Percentiles rank a stretch among this genome's conserved stretches.
Evolutionary conservation across 2,888 invertebrate genomes (phyloP).

Genomic region (Aspidiotus rigidus): DNA sequence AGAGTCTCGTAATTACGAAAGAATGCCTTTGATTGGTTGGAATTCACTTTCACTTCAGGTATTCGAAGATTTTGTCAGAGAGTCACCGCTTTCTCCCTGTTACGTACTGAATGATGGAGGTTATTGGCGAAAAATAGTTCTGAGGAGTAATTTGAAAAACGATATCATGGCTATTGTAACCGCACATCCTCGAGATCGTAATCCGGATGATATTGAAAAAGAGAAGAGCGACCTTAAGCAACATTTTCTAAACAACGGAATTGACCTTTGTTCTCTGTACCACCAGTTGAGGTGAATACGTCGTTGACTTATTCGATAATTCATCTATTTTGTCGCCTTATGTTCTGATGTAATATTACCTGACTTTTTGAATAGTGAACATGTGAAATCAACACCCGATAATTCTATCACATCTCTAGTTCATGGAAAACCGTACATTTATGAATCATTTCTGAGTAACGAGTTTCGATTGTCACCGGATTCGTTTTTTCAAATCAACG

Average conservation of each 20-base stretch:
- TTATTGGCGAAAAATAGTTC: conserved; percentile 48
- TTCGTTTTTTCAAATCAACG: conserved; percentile 78
- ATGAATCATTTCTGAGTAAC: conserved; percentile 48
- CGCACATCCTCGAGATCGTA: conserved; percentile 46
- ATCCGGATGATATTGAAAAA: conserved; percentile 52
- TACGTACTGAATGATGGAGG: conserved; percentile 62
- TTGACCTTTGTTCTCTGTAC: conserved; percentile 33
- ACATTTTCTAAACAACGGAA: conserved; percentile 47
- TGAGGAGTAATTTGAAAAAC: conserved; percentile 49
- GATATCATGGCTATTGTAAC: conserved; percentile 78
- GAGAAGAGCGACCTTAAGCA: conserved; percentile 56
- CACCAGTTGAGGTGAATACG: conserved; percentile 34
- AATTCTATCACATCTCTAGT: conserved; percentile 42
- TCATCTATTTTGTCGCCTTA: too few species aligned
- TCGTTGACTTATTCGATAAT: neutral
- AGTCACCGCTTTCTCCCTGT: conserved; percentile 61
- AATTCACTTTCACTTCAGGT: conserved; percentile 37
- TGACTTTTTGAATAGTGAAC: conserved; percentile 37
- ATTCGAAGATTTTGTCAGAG: conserved; percentile 63
- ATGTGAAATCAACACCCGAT: conserved; percentile 41
- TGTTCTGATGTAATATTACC: neutral
- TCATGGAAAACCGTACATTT: conserved; percentile 44
- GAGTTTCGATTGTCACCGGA: conserved; percentile 70
- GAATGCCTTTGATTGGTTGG: too few species aligned
- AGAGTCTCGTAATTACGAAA: too few species aligned